Conservation (phyloP, 2,113 vertebrate genomes). For the Stigmatopora argus region DNA sequence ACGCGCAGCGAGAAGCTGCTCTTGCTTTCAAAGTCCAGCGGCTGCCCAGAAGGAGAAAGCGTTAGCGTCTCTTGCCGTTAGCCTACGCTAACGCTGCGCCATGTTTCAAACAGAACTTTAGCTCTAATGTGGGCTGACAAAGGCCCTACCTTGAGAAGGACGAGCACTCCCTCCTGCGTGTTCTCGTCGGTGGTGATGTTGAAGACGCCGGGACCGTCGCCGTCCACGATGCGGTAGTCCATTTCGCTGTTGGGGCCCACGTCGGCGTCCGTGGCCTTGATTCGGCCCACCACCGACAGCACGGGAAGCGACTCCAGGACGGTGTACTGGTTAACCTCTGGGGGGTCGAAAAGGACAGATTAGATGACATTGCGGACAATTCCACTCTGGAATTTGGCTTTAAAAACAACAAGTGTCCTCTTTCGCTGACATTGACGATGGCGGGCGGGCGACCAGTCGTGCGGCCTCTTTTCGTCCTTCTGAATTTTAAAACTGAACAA, state of each 20-base stretch:
- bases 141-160: slow-evolving; percentile 80
- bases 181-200: slow-evolving; percentile 87
- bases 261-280: slow-evolving; percentile 88
- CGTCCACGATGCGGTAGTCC: slow-evolving; percentile 92
- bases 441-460: no score
- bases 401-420: background rate
- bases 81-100: no score
- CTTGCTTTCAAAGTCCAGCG: slow-evolving; percentile 89
- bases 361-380: slow-evolving; percentile 26
- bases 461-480: no score
- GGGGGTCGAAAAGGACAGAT: slow-evolving; percentile 38
- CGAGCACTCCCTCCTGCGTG: slow-evolving; percentile 87
- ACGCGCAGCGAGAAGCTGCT: slow-evolving; percentile 83
- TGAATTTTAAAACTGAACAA: no score
- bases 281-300: slow-evolving; percentile 83
- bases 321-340: slow-evolving; percentile 88
- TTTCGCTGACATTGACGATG: no score
- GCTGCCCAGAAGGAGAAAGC: slow-evolving; percentile 57
- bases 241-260: slow-evolving; percentile 88
- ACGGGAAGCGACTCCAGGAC: slow-evolving; percentile 84
- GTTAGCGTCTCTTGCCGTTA: no score
- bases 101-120: background rate
- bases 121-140: background rate
- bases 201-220: slow-evolving; percentile 82
- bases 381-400: no score